These are phyloP conservation scores for Diabrotica virgifera DNA, from an alignment of 1,140 invertebrate species.

Conservation along the genomic window DNA sequence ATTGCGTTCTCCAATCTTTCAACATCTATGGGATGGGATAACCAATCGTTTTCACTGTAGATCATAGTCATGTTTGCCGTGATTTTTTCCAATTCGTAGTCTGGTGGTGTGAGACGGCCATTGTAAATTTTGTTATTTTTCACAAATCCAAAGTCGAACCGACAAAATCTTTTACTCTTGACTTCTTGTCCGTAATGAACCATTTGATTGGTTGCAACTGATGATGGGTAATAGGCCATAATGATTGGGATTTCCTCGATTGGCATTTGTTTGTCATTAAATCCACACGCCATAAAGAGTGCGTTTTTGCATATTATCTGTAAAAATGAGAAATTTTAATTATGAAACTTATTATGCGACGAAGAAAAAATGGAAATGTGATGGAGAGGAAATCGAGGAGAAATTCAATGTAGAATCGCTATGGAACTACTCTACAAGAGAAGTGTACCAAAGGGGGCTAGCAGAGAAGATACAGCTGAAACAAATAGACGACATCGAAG, in stretches of 20 bases:
- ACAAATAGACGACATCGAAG: too few species aligned
- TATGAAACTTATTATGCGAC: too few species aligned
- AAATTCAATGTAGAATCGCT: too few species aligned
- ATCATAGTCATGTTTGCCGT: constrained; percentile 56
- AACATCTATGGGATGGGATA: constrained; percentile 52
- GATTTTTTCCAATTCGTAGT: constrained; percentile 55
- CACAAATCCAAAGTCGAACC: constrained; percentile 54
- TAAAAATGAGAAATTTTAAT: too few species aligned
- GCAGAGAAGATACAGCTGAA: too few species aligned
- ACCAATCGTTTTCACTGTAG: constrained; percentile 54
- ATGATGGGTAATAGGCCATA: constrained; percentile 69
- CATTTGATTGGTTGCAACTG: constrained; percentile 71
- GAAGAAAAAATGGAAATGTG: too few species aligned
- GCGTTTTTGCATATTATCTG: constrained; percentile 56
- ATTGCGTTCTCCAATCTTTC: constrained; percentile 41
- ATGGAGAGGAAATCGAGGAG: too few species aligned
- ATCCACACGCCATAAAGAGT: constrained; percentile 58
- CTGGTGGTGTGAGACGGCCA: constrained; percentile 46
- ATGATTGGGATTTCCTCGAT: constrained; percentile 62
- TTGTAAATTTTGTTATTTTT: constrained; percentile 41
- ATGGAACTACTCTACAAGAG: too few species aligned
- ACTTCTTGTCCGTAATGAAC: constrained; percentile 65
- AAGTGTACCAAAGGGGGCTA: too few species aligned
- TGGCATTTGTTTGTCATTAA: constrained; percentile 54
- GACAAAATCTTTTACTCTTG: constrained; percentile 56